Conservation (phyloP, 2,113 vertebrate species). For the Bostrychus sinensis region DNA sequence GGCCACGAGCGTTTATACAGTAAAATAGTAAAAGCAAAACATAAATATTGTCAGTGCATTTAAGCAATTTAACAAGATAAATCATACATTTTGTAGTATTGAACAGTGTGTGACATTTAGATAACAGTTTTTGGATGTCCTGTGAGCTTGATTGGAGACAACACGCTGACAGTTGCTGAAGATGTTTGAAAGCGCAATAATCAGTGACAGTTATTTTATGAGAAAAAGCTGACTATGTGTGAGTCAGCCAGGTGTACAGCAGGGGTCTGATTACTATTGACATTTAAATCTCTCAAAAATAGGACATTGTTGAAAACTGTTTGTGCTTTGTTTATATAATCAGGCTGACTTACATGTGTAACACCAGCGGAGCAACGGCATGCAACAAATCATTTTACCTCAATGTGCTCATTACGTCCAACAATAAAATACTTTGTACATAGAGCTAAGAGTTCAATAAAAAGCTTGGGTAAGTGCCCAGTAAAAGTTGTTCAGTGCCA, state of each 20-base stretch:
- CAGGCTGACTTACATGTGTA: background rate
- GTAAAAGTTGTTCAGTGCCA: background rate
- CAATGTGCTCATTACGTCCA: background rate
- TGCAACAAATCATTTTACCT: too few species aligned
- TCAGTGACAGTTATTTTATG: background rate
- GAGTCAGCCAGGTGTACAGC: constrained; percentile 10
- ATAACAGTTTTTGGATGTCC: background rate
- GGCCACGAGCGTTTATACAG: too few species aligned
- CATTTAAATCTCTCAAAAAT: constrained; percentile 2
- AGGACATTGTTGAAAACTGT: background rate
- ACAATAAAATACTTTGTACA: background rate
- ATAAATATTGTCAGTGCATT: too few species aligned
- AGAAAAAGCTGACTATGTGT: constrained; percentile 18
- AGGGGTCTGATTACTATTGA: constrained; percentile 26
- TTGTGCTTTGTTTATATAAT: background rate
- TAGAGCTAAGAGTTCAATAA: background rate
- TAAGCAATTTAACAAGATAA: background rate
- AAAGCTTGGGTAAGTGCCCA: background rate
- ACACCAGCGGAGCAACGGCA: background rate
- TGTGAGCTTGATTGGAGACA: constrained; percentile 11
- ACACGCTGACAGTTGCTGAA: constrained; percentile 2
- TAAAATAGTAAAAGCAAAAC: background rate
- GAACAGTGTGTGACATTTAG: background rate
- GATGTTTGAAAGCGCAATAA: constrained; percentile 6
- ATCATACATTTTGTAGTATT: background rate